A percentile compares a stretch with the other conserved stretches of the same genome.
Conservation (phyloP, 1,140 invertebrate species). For the Drosophila funebris region DNA sequence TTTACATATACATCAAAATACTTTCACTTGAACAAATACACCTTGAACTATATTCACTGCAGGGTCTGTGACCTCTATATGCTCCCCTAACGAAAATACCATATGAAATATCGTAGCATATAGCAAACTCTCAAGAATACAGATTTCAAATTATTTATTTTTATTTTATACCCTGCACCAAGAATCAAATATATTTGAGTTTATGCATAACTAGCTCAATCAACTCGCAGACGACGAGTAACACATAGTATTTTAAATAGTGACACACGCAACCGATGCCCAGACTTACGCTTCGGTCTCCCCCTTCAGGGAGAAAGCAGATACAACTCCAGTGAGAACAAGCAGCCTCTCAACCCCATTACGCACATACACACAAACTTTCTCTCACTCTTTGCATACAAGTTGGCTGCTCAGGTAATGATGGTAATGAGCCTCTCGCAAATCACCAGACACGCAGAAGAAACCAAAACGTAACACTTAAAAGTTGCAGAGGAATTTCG, state of each 20-base stretch:
- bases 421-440: conserved; percentile 51
- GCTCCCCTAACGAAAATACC: too few species aligned
- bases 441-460: conserved; percentile 41
- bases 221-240: conserved; percentile 20
- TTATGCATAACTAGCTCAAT: too few species aligned
- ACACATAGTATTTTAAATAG: not conserved
- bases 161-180: too few species aligned
- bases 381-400: not conserved
- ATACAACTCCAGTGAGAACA: conserved; percentile 50
- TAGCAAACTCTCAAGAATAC: too few species aligned
- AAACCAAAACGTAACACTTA: conserved; percentile 47
- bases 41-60: too few species aligned
- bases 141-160: too few species aligned
- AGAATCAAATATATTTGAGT: too few species aligned
- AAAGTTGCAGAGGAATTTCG: conserved; percentile 28
- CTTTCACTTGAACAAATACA: too few species aligned
- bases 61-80: too few species aligned
- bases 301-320: conserved; percentile 22
- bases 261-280: conserved; percentile 24
- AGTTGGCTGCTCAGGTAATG: not conserved
- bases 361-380: not conserved
- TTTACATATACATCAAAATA: too few species aligned
- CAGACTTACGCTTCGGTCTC: conserved; percentile 54
- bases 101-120: too few species aligned
- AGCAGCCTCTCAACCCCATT: not conserved